Base-by-base conservation (phyloP, 2,888 invertebrate species). In the Thyatira batis region DNA sequence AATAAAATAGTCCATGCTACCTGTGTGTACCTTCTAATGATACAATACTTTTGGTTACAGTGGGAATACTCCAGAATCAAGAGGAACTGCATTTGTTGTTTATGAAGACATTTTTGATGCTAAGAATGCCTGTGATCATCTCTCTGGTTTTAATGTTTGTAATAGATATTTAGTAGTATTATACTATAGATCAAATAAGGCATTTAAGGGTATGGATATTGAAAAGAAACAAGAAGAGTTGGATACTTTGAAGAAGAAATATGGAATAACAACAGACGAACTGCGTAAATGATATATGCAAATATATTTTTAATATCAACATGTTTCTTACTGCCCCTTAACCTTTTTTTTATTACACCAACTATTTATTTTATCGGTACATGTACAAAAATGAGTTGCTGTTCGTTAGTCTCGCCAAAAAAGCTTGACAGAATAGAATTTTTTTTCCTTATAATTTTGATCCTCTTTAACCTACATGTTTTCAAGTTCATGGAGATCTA, bases 31-130 rank as follows among this genome's bases (percentile, higher is more conserved):
- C n/a, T n/a, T n/a, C n/a, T n/a, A n/a, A n/a, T 60, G 0, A 39
- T 8, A 39, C 13, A 6, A 17, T 8, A 1, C 23, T 60, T 61
- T 60, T 63, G 28, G 28, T 93, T 94, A 33, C 87, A 98, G 96
- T 28, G 99, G 99, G 0, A 99, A 98, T 78, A 99, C 99, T 21
- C 97, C 98, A 11, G 99, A 99, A 87, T 98, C 99, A 0, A 94
- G 98, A 84, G 99, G 99, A 51, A 99, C 99, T 28, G 99, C 99
- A 17, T 99, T 99, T 94, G 99, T 99, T 49, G 98, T 99, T 0
- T 99, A 99, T 87, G 99, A 99, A 92, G 99, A 99, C 82, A 99
- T 99, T 75, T 99, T 99, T 92, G 99, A 99, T 93, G 99, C 99
- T 0, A 99, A 99, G 89, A 99, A 99, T 92, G 99, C 99, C 3